Base-by-base conservation (phyloP, 1,140 invertebrate species). In the Nasonia longicornis region DNA sequence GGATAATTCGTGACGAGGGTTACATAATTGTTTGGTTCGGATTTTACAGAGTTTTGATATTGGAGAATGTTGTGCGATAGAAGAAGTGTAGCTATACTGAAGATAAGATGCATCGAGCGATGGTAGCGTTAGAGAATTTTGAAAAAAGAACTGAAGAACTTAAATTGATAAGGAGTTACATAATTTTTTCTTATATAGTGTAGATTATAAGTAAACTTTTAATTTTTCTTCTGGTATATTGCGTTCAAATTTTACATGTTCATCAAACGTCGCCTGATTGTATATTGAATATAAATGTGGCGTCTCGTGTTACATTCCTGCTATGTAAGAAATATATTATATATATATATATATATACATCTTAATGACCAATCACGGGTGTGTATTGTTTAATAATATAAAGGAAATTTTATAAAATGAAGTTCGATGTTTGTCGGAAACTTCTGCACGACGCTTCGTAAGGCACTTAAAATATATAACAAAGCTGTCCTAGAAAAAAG, bases 11-110 rank as follows among this genome's bases (percentile, higher is more conserved):
- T 58, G 38, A 72, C 11, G 35, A 52, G 52, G 45, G 31, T 52
- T 16, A 52, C 48, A 52, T 20, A 6, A 58, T 20, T 58, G 6
- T 58, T 58, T 58, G 20, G 16, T 3, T 58, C 2, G 52, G 52
- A 20, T 14, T 29, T 67, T 29, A 12, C 64, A 26, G 12, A 11
- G 2, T 67, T 67, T 26, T 29, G 69, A 79, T 64, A 81, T 48
- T 82, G 63, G 63, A 26, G 79, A 74, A 72, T 64, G 72, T 12
- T 70, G 83, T 81, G 67, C 79, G 71, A 69, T 42, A 83, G 77
- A 81, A 22, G 66, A 52, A 82, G 70, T 35, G 31, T 71, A 83
- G 75, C 67, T 74, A 72, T 67, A 69, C 35, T 64, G 29, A 29
- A 80, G 35, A 67, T 29, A 79, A 81, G 74, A 77, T 81, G 80